A percentile compares a stretch with the other conserved stretches of the same genome.
phyloP scores from a whole-genome alignment of 2,797 vertebrate species.

The Dryobates pubescens region DNA sequence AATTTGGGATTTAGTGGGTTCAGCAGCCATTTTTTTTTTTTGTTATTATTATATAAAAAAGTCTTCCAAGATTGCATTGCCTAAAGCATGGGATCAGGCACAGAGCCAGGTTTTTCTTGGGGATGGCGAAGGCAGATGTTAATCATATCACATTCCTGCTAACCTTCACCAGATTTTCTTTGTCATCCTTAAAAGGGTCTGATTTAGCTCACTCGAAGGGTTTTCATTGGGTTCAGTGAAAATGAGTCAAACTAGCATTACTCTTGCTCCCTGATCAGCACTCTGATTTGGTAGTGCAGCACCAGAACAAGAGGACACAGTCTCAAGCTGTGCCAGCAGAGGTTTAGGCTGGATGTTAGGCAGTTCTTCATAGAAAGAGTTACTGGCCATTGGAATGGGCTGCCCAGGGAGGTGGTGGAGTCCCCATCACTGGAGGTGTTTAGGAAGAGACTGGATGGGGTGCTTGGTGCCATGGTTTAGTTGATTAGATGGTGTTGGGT shows the following conservation, averaged over 20 bases:
- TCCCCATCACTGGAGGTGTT: no score
- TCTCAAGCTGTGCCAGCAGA: no score
- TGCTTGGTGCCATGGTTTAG: no score
- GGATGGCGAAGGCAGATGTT: conserved; percentile 41
- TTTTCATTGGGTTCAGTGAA: conserved; percentile 29
- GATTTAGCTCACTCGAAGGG: conserved; percentile 37
- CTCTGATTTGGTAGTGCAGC: background rate
- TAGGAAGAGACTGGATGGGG: no score
- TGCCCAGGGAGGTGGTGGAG: no score
- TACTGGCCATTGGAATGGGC: no score
- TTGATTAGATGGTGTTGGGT: no score
- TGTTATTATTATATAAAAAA: background rate
- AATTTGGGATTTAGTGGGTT: background rate
- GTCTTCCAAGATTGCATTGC: background rate
- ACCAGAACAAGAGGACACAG: no score
- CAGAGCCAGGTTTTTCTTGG: background rate
- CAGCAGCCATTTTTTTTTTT: background rate
- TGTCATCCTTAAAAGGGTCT: conserved; percentile 55
- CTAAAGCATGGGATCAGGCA: background rate
- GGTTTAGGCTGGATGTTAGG: no score
- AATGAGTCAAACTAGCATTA: conserved; percentile 26
- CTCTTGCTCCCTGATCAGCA: background rate
- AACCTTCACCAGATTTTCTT: conserved; percentile 54
- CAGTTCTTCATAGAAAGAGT: no score
- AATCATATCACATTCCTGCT: conserved; percentile 37